Evolutionary conservation across 2,797 vertebrate genomes (phyloP).

Genomic region (Ammospiza maritima): DNA sequence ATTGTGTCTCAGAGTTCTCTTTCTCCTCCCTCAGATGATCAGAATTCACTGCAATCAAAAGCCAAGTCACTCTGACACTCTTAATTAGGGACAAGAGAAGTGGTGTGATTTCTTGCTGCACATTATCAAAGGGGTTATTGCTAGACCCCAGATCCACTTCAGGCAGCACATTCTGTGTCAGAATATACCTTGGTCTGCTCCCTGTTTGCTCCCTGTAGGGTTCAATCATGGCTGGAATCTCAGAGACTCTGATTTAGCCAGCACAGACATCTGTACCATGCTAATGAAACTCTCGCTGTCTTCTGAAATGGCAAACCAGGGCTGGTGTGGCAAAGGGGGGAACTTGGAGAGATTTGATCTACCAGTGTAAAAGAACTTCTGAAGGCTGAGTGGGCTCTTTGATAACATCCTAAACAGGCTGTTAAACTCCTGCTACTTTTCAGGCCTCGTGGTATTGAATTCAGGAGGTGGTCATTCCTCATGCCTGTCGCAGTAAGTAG

Average conservation of each 20-base stretch:
- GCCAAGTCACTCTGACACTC: slow-evolving; percentile 3
- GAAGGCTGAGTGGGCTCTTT: not conserved
- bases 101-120: not conserved
- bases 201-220: not conserved
- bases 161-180: not conserved
- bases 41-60: slow-evolving; percentile 28
- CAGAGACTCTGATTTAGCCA: not conserved
- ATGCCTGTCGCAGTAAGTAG: not conserved
- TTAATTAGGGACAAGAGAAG: slow-evolving; percentile 19
- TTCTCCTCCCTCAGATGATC: not conserved
- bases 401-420: not conserved
- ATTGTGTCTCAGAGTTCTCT: slow-evolving; percentile 13
- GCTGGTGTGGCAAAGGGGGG: not conserved
- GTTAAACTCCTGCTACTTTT: slow-evolving; percentile 12
- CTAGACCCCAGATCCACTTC: not conserved
- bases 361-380: not conserved
- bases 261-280: not conserved
- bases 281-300: not conserved
- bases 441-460: not conserved
- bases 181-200: not conserved
- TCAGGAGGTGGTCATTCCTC: slow-evolving; percentile 15
- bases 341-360: not conserved
- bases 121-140: not conserved
- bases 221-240: not conserved
- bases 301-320: not conserved